Percentiles rank a stretch among this genome's conserved stretches.
Conservation (phyloP, 2,888 invertebrate genomes). For the Apomyelois bistriatella region DNA sequence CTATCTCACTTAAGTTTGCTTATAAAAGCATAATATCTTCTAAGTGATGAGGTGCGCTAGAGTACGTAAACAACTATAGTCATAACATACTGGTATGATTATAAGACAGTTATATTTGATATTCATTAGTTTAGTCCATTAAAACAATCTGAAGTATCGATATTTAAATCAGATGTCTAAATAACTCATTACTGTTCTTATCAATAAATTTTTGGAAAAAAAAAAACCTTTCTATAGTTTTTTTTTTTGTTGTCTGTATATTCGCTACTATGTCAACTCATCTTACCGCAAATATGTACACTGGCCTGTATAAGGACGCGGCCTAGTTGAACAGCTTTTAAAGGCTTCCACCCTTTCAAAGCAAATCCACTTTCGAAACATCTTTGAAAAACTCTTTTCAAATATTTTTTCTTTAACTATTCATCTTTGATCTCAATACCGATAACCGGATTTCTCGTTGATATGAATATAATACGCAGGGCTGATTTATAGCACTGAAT, state of each 20-base stretch:
- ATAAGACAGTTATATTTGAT: too few species aligned
- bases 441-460: slow-evolving; percentile 23
- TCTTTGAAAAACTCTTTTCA: slow-evolving; percentile 38
- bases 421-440: slow-evolving; percentile 32
- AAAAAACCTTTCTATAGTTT: slow-evolving; percentile 14
- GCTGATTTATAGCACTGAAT: neutral
- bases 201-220: neutral
- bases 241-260: slow-evolving; percentile 33
- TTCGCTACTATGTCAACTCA: slow-evolving; percentile 53
- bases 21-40: too few species aligned
- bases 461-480: neutral
- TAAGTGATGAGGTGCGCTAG: too few species aligned
- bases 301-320: slow-evolving; percentile 42
- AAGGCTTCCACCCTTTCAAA: slow-evolving; percentile 45
- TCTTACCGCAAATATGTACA: slow-evolving; percentile 58
- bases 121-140: too few species aligned
- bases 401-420: slow-evolving; percentile 32
- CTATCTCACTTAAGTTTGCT: too few species aligned
- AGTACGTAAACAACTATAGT: too few species aligned
- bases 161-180: too few species aligned
- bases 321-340: slow-evolving; percentile 48
- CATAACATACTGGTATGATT: too few species aligned
- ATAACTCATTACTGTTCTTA: too few species aligned
- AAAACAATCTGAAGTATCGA: too few species aligned
- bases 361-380: slow-evolving; percentile 47